Conservation (phyloP, 2,888 invertebrate species). For the Parnassius smintheus region DNA sequence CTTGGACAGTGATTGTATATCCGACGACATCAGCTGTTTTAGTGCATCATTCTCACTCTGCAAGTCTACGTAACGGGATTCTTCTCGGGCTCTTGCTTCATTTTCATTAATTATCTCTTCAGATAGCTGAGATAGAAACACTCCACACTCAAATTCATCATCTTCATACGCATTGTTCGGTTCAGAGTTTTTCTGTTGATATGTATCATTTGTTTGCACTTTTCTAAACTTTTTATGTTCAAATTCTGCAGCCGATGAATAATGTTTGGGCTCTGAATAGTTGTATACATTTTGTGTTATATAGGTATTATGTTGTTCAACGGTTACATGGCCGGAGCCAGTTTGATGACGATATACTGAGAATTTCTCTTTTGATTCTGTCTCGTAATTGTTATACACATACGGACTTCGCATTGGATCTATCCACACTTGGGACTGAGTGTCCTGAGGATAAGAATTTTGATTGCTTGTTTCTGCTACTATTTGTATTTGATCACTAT, state of each 20-base stretch:
- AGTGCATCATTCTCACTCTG: constrained; percentile 58
- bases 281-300: constrained; percentile 66
- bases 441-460: constrained; percentile 41
- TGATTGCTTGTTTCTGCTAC: constrained; percentile 44
- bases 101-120: constrained; percentile 61
- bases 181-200: constrained; percentile 29
- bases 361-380: constrained; percentile 43
- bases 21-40: constrained; percentile 66
- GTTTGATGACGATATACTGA: constrained; percentile 48
- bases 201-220: constrained; percentile 35
- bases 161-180: constrained; percentile 48
- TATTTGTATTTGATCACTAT: constrained; percentile 38
- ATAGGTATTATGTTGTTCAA: constrained; percentile 62
- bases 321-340: constrained; percentile 47
- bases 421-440: constrained; percentile 66
- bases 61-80: constrained; percentile 46
- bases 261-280: constrained; percentile 47
- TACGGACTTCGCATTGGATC: constrained; percentile 63
- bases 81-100: constrained; percentile 46
- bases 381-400: constrained; percentile 56
- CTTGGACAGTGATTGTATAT: constrained; percentile 57
- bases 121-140: constrained; percentile 56
- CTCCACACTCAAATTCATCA: constrained; percentile 59
- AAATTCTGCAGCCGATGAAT: constrained; percentile 41
- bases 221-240: constrained; percentile 51